Evolutionary conservation across 2,113 vertebrate species (phyloP).

Genomic region (Panthera tigris): DNA sequence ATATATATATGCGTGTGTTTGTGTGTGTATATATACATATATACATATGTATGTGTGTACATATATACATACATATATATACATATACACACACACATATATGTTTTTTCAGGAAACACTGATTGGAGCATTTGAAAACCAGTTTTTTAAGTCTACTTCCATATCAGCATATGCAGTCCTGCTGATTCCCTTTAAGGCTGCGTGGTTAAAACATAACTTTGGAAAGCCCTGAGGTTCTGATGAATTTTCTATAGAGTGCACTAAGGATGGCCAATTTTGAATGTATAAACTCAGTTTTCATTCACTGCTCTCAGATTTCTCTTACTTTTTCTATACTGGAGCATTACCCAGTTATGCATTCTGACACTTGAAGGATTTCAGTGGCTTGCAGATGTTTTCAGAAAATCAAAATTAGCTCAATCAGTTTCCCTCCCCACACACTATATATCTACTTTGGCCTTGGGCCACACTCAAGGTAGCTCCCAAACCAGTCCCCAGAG

Average conservation of each 20-base stretch:
- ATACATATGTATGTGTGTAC: background rate
- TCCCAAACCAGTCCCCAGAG: background rate
- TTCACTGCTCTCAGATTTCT: background rate
- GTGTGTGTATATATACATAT: background rate
- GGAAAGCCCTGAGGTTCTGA: background rate
- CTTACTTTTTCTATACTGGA: background rate
- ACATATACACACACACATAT: background rate
- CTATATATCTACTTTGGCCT: background rate
- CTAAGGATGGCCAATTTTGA: background rate
- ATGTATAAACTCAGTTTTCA: background rate
- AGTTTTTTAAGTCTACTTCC: background rate
- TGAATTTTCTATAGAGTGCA: background rate
- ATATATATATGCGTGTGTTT: background rate
- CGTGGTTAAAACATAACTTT: background rate
- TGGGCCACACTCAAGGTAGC: background rate
- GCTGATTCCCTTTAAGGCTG: background rate
- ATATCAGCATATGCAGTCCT: background rate
- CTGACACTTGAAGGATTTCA: background rate
- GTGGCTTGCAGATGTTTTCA: background rate
- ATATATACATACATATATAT: background rate
- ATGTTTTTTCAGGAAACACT: background rate
- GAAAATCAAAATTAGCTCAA: constrained; percentile 6
- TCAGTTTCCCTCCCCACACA: background rate
- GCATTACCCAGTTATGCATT: background rate
- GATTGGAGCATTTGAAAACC: background rate